Percentiles rank a stretch among this genome's conserved stretches.
These are phyloP conservation scores for Callionymus lyra DNA, from an alignment of 2,113 vertebrate species.

Conservation along the genomic window DNA sequence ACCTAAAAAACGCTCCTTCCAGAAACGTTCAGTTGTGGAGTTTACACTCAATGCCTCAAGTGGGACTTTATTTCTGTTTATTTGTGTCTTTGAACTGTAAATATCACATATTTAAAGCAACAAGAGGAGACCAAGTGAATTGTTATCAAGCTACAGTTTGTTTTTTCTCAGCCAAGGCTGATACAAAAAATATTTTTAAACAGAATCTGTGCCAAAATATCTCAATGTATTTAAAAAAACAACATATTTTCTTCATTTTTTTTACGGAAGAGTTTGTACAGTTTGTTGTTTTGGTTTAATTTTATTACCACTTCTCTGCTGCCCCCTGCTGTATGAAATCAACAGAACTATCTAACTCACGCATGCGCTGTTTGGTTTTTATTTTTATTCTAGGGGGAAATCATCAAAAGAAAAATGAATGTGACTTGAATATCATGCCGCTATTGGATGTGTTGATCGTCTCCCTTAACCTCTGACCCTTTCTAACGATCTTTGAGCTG, in stretches of 20 bases:
- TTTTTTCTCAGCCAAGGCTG: constrained; percentile 21
- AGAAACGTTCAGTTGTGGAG: constrained; percentile 71
- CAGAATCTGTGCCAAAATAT: constrained; percentile 95
- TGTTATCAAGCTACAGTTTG: constrained; percentile 19
- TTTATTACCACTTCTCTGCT: constrained; percentile 61
- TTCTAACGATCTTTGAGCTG: constrained; percentile 56
- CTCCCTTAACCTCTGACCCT: constrained; percentile 32
- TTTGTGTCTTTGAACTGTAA: constrained; percentile 77
- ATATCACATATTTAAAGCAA: constrained; percentile 86
- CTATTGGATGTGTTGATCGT: constrained; percentile 57
- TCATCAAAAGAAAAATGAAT: constrained; percentile 53
- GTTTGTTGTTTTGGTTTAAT: constrained; percentile 78
- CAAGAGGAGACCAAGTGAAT: constrained; percentile 57
- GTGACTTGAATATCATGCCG: constrained; percentile 58
- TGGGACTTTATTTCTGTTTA: constrained; percentile 67
- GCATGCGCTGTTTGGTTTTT: constrained; percentile 38
- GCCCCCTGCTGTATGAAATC: constrained; percentile 50
- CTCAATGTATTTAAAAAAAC: constrained; percentile 61
- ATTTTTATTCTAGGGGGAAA: constrained; percentile 39
- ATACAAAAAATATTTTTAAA: constrained; percentile 69
- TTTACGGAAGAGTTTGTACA: constrained; percentile 98
- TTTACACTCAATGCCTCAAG: constrained; percentile 79
- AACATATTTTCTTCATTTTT: constrained; percentile 75
- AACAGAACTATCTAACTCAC: constrained; percentile 3
- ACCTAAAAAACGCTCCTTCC: constrained; percentile 24